Conservation (phyloP, 2,888 invertebrate species). For the Phengaris arion region DNA sequence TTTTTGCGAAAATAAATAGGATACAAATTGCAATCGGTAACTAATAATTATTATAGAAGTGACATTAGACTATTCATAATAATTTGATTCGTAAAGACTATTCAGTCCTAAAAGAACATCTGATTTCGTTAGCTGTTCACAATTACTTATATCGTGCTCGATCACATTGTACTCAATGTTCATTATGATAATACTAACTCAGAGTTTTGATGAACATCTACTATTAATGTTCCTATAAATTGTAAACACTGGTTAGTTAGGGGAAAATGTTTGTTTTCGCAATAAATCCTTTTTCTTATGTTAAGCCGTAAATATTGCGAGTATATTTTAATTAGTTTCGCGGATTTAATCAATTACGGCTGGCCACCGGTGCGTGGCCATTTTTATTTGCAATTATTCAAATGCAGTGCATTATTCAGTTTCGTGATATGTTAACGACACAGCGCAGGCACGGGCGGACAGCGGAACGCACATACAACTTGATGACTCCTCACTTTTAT, state of each 20-base stretch:
- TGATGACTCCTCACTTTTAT: background rate
- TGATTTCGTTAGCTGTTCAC: no score
- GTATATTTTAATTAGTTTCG: slow-evolving; percentile 25
- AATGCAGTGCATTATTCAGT: slow-evolving; percentile 31
- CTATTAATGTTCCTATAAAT: background rate
- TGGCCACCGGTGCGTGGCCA: slow-evolving; percentile 32
- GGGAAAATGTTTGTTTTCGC: slow-evolving; percentile 3
- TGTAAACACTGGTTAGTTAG: background rate
- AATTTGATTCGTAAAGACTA: no score
- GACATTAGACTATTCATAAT: no score
- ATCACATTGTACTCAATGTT: background rate
- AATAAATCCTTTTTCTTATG: slow-evolving; percentile 10
- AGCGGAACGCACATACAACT: slow-evolving; percentile 32
- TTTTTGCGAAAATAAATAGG: no score
- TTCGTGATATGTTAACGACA: slow-evolving; percentile 34
- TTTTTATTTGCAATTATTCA: slow-evolving; percentile 37
- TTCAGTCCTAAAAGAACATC: no score
- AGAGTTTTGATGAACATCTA: background rate
- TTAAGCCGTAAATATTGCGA: no score
- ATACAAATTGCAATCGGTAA: no score
- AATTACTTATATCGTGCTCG: background rate
- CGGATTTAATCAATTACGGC: slow-evolving; percentile 21
- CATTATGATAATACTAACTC: background rate
- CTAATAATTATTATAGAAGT: no score
- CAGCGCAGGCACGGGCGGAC: slow-evolving; percentile 31